Evolutionary conservation across 2,797 vertebrate genomes (phyloP).

Genomic region (Nannoperca obscura): DNA sequence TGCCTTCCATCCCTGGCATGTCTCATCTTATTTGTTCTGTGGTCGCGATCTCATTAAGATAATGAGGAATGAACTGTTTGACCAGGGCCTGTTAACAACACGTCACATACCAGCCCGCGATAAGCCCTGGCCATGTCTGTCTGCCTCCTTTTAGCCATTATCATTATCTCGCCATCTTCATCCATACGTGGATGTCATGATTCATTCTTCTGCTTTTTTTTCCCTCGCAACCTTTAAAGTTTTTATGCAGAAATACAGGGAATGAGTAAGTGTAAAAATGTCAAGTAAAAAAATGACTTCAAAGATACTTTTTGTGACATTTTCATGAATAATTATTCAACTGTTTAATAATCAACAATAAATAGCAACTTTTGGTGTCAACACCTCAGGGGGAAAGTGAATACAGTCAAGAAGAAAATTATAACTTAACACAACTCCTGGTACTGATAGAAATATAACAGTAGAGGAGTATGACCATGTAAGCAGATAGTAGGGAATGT

Average conservation of each 20-base stretch:
- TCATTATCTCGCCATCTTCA: constrained; percentile 45
- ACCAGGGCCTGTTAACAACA: constrained; percentile 69
- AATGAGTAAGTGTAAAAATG: constrained; percentile 26
- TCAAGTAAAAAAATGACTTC: constrained; percentile 35
- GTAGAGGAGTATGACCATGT: not conserved
- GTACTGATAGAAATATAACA: not conserved
- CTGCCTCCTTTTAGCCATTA: constrained; percentile 29
- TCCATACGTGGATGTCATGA: constrained; percentile 32
- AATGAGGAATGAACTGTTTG: constrained; percentile 76
- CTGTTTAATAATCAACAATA: constrained; percentile 34
- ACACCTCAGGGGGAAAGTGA: constrained; percentile 1
- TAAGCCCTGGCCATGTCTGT: constrained; percentile 53
- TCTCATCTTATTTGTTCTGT: constrained; percentile 65
- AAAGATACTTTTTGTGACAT: constrained; percentile 40
- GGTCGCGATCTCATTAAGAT: constrained; percentile 79
- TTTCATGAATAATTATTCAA: constrained; percentile 42
- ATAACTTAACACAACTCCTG: not conserved
- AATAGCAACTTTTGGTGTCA: constrained; percentile 21
- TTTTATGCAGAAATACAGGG: constrained; percentile 4
- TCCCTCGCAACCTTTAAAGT: constrained; percentile 31
- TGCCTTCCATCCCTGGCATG: constrained; percentile 49
- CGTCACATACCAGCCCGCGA: constrained; percentile 58
- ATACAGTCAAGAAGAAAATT: constrained; percentile 13
- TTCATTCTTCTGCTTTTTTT: constrained; percentile 32
- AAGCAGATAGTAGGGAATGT: not conserved